These are phyloP conservation scores for Acyrthosiphon pisum DNA, from an alignment of 1,140 invertebrate species.

Conservation along the genomic window DNA sequence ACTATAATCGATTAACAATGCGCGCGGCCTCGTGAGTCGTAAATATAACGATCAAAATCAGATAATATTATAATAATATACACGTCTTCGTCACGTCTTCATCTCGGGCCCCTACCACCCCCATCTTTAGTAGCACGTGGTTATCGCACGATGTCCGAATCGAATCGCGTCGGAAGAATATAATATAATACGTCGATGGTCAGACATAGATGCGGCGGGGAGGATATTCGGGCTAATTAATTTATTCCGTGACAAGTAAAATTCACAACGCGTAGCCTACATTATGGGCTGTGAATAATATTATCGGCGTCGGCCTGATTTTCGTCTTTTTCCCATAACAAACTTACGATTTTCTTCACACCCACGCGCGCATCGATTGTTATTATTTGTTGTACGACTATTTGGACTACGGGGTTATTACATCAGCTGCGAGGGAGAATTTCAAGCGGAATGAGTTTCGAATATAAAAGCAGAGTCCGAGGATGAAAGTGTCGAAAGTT, in stretches of 20 bases:
- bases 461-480: too few relatives aligned
- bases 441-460: too few relatives aligned
- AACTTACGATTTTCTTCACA: background rate
- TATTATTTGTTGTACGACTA: too few relatives aligned
- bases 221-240: conserved; percentile 42
- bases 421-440: too few relatives aligned
- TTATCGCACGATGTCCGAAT: conserved; percentile 27
- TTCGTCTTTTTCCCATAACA: background rate
- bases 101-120: background rate
- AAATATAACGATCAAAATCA: too few relatives aligned
- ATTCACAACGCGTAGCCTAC: conserved; percentile 26
- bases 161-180: background rate
- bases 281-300: background rate
- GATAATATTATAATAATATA: too few relatives aligned
- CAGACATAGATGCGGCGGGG: background rate
- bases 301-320: background rate
- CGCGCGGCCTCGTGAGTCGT: too few relatives aligned
- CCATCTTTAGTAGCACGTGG: background rate
- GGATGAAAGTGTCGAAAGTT: background rate
- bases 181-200: background rate
- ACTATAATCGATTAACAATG: background rate
- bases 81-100: too few relatives aligned
- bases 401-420: too few relatives aligned
- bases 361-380: background rate
- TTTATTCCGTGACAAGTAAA: conserved; percentile 47